Conservation (phyloP, 2,888 invertebrate species). For the Sericinus montela region DNA sequence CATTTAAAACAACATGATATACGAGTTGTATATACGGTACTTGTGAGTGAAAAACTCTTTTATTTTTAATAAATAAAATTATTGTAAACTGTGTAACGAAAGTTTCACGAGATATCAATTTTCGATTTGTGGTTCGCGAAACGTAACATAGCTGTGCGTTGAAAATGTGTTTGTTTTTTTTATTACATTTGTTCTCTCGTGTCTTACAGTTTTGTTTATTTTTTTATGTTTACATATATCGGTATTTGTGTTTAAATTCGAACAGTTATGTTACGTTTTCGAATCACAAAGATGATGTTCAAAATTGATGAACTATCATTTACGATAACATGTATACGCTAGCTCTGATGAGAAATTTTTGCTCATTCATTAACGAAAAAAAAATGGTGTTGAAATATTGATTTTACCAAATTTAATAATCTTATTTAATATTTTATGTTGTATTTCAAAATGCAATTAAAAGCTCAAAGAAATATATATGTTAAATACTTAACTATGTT, state of each 20-base stretch:
- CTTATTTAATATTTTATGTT: slow-evolving; percentile 91
- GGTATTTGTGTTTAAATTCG: not conserved
- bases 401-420: slow-evolving; percentile 87
- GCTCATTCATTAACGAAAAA: slow-evolving; percentile 78
- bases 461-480: slow-evolving; percentile 93
- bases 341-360: slow-evolving; percentile 81
- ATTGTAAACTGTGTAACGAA: slow-evolving; percentile 72
- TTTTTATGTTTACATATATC: not conserved
- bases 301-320: slow-evolving; percentile 79
- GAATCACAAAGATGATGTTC: slow-evolving; percentile 27
- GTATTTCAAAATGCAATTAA: slow-evolving; percentile 91
- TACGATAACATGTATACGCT: slow-evolving; percentile 87
- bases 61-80: slow-evolving; percentile 73
- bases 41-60: slow-evolving; percentile 69
- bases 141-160: slow-evolving; percentile 19
- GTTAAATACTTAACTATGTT: slow-evolving; percentile 83
- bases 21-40: slow-evolving; percentile 75
- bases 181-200: slow-evolving; percentile 5
- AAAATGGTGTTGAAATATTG: slow-evolving; percentile 80
- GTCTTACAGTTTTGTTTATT: not conserved
- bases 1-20: slow-evolving; percentile 71
- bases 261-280: slow-evolving; percentile 22
- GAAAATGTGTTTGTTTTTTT: not conserved
- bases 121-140: slow-evolving; percentile 31
- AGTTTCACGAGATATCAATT: slow-evolving; percentile 51